A percentile compares a stretch with the other conserved stretches of the same genome.
These are phyloP conservation scores for Campoletis sonorensis DNA, from an alignment of 1,140 invertebrate species.

Conservation along the genomic window DNA sequence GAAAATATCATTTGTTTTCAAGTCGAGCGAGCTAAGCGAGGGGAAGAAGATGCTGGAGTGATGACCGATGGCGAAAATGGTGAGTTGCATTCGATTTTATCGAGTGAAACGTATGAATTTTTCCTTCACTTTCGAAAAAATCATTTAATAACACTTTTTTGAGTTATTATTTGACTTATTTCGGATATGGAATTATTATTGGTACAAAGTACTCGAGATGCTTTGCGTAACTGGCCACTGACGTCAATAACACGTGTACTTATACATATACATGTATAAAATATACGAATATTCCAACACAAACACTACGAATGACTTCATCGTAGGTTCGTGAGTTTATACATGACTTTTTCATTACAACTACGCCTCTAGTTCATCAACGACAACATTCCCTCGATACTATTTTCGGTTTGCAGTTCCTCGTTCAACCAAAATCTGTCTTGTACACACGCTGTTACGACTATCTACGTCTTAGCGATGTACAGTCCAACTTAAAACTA, in stretches of 20 bases:
- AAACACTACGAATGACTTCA: constrained; percentile 4
- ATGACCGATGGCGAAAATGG: constrained; percentile 74
- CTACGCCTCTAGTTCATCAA: background rate
- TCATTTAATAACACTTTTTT: background rate
- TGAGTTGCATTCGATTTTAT: constrained; percentile 59
- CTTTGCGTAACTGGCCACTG: background rate
- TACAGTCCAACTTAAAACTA: background rate
- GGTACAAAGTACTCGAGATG: background rate
- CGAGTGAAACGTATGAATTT: too few species aligned
- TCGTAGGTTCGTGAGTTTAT: background rate
- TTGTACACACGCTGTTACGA: background rate
- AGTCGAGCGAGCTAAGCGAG: constrained; percentile 72
- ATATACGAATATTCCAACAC: background rate
- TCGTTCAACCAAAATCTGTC: background rate
- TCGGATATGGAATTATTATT: background rate
- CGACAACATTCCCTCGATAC: background rate
- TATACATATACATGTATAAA: background rate
- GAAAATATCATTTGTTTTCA: constrained; percentile 24
- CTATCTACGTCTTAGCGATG: background rate
- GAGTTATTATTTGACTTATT: background rate
- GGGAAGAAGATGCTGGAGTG: constrained; percentile 70
- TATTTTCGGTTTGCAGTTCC: constrained; percentile 1
- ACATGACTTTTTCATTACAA: background rate
- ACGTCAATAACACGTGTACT: background rate
- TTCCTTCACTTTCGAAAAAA: too few species aligned